Conservation (phyloP, 2,797 vertebrate genomes). For the Lithobates pipiens region DNA sequence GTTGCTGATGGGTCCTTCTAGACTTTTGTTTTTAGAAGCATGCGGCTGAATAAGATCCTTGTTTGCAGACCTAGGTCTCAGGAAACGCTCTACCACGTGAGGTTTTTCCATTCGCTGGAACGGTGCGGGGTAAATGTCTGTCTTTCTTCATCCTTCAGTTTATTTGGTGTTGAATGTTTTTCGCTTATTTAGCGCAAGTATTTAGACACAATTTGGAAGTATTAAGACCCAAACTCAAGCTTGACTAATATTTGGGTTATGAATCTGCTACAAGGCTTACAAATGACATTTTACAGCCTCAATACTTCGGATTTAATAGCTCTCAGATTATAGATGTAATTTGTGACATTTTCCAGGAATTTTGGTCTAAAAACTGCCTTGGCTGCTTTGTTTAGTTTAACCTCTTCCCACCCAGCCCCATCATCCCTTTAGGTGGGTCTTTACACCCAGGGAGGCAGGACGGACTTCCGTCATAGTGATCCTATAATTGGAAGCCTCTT, state of each 20-base stretch:
- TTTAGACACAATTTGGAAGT: constrained; percentile 58
- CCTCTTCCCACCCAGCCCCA: too few relatives aligned
- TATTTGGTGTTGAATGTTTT: constrained; percentile 54
- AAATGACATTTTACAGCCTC: constrained; percentile 50
- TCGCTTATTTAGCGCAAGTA: constrained; percentile 45
- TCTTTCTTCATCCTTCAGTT: constrained; percentile 10
- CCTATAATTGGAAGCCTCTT: too few relatives aligned
- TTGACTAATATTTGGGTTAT: constrained; percentile 51
- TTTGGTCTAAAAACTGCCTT: constrained; percentile 4
- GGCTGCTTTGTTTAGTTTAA: background rate
- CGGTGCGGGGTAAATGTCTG: background rate
- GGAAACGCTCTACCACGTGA: constrained; percentile 41
- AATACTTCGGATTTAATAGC: constrained; percentile 36
- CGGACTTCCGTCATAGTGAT: too few relatives aligned
- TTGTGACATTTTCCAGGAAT: constrained; percentile 21
- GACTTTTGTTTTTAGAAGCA: constrained; percentile 41
- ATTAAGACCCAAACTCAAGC: constrained; percentile 47
- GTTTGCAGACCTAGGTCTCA: constrained; percentile 21
- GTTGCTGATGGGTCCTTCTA: background rate
- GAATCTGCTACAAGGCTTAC: constrained; percentile 31
- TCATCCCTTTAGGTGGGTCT: too few relatives aligned
- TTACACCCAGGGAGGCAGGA: too few relatives aligned
- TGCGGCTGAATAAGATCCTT: constrained; percentile 45
- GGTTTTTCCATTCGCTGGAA: constrained; percentile 47
- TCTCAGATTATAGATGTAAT: constrained; percentile 19